phyloP scores from a whole-genome alignment of 2,797 vertebrate species.

The Tinamus major region DNA sequence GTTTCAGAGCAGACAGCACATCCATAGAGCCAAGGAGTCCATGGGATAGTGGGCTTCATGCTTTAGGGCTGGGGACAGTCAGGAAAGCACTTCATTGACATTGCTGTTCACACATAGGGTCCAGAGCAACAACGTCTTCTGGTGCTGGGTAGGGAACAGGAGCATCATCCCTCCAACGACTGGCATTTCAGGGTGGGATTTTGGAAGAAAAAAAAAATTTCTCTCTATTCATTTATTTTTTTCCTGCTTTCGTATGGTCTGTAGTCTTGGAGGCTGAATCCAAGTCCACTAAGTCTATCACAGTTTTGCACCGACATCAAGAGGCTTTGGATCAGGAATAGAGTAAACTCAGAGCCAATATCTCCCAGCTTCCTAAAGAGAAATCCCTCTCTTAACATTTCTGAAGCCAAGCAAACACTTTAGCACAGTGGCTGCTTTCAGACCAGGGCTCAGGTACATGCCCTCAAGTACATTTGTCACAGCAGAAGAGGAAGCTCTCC shows the following conservation, averaged over 20 bases:
- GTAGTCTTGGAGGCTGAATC: neutral
- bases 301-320: neutral
- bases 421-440: conserved; percentile 62
- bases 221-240: neutral
- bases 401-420: conserved; percentile 66
- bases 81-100: neutral
- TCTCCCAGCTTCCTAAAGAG: conserved; percentile 5
- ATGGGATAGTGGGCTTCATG: neutral
- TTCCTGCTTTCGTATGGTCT: neutral
- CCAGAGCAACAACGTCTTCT: neutral
- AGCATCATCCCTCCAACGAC: neutral
- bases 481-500: conserved; percentile 65
- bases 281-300: neutral
- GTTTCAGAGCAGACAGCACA: neutral
- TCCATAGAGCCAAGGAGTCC: neutral
- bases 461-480: conserved; percentile 34
- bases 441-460: conserved; percentile 11
- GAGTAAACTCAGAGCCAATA: neutral
- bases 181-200: neutral
- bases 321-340: neutral
- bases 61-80: neutral
- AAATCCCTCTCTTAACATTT: conserved; percentile 52
- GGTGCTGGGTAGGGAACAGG: neutral
- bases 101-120: too few relatives aligned
- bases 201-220: neutral